These are phyloP conservation scores for Cryptotis parvus DNA, from an alignment of 2,113 vertebrate species.

Conservation along the genomic window DNA sequence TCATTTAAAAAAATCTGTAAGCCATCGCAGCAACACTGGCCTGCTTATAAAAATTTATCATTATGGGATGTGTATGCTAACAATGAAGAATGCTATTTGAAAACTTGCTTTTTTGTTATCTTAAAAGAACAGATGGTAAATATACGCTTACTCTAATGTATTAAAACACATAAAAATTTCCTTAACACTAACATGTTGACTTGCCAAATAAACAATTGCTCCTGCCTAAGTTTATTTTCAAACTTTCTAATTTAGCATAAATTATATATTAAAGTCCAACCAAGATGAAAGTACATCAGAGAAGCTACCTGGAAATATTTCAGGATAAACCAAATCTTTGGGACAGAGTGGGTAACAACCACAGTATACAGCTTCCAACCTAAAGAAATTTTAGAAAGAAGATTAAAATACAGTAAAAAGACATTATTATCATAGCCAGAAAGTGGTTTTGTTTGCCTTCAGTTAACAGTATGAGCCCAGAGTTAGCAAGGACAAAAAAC, in stretches of 20 bases:
- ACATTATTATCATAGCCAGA: constrained; percentile 59
- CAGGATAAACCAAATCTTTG: constrained; percentile 95
- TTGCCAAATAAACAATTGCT: constrained; percentile 93
- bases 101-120: constrained; percentile 93
- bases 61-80: constrained; percentile 89
- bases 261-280: constrained; percentile 68
- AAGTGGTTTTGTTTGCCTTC: constrained; percentile 68
- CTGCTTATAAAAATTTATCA: constrained; percentile 88
- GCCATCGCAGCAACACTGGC: constrained; percentile 85
- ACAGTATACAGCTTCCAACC: constrained; percentile 96
- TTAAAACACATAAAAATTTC: constrained; percentile 92
- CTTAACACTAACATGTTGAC: constrained; percentile 91
- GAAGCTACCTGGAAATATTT: constrained; percentile 95
- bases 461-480: constrained; percentile 71
- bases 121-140: constrained; percentile 93
- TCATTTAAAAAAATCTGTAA: constrained; percentile 86
- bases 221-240: constrained; percentile 88
- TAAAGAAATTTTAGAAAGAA: constrained; percentile 80
- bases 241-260: constrained; percentile 84
- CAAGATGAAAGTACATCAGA: constrained; percentile 47
- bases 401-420: constrained; percentile 76
- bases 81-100: constrained; percentile 92
- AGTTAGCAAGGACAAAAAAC: constrained; percentile 66
- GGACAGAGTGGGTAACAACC: constrained; percentile 97
- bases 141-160: constrained; percentile 93